Evolutionary conservation across 92 coral and sea anemone species (phyloP).

Genomic region (Palythoa grandis): DNA sequence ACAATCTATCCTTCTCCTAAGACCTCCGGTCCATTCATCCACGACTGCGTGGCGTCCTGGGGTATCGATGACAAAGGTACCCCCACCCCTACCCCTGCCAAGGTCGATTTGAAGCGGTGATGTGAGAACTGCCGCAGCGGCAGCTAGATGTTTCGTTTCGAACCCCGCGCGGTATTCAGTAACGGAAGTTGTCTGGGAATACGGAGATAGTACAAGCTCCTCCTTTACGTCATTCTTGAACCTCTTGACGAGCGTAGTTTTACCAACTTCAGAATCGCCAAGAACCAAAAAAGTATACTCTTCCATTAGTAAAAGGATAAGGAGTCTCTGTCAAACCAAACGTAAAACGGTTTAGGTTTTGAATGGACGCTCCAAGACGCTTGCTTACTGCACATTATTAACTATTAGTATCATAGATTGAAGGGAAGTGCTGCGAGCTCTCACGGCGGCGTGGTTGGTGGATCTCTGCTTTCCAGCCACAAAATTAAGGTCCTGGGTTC

Average conservation of each 20-base stretch:
- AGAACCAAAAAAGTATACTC: constrained; percentile 27
- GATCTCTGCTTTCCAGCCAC: no score
- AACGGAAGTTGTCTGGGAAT: constrained; percentile 13
- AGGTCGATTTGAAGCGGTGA: background rate
- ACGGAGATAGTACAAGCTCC: background rate
- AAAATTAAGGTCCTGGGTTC: no score
- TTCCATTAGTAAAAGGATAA: background rate
- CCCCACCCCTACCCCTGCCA: background rate
- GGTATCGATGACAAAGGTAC: constrained; percentile 10
- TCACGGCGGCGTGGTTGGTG: no score
- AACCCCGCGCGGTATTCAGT: background rate
- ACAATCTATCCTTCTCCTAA: constrained; percentile 12
- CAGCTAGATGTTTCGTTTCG: background rate
- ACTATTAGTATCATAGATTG: no score
- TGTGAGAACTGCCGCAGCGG: background rate
- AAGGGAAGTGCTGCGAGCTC: no score
- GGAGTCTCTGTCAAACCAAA: no score
- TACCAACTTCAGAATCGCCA: constrained; percentile 34
- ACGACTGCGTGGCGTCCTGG: constrained; percentile 27
- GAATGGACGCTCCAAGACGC: no score
- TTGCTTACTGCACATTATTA: no score
- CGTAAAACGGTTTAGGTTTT: no score
- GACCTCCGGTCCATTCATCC: background rate
- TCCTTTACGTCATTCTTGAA: background rate
- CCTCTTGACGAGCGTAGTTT: constrained; percentile 13